phyloP scores from a whole-genome alignment of 2,888 invertebrate genomes.

The Apodemia duryi region DNA sequence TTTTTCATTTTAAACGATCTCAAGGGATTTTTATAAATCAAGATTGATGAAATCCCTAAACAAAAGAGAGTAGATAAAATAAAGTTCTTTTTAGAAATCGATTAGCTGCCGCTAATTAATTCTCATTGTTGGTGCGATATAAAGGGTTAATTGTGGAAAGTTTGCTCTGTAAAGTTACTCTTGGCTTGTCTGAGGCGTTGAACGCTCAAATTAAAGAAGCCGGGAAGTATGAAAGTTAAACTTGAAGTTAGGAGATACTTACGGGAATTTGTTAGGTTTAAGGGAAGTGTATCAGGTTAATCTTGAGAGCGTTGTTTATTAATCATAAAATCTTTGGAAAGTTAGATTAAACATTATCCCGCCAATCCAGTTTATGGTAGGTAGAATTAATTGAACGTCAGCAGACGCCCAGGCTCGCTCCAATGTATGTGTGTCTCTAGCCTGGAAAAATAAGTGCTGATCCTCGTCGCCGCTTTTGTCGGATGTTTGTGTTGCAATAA shows the following conservation, averaged over 20 bases:
- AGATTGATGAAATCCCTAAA: constrained; percentile 46
- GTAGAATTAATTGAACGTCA: no score
- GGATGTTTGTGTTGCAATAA: no score
- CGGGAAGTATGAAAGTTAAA: constrained; percentile 10
- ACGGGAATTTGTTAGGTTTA: constrained; percentile 9
- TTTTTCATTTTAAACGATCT: constrained; percentile 53
- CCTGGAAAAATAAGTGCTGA: no score
- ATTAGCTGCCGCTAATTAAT: constrained; percentile 58
- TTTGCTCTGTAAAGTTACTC: constrained; percentile 45
- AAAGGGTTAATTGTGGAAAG: constrained; percentile 68
- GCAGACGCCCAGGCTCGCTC: no score
- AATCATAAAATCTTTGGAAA: neutral
- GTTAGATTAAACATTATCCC: neutral
- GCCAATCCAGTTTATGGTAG: no score
- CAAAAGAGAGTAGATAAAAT: constrained; percentile 43
- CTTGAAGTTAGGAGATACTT: constrained; percentile 11
- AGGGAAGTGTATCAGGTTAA: constrained; percentile 2
- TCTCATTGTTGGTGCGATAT: constrained; percentile 61
- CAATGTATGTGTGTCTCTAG: no score
- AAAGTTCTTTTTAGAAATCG: constrained; percentile 51
- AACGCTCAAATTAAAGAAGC: constrained; percentile 18
- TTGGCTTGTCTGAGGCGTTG: neutral
- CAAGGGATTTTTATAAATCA: constrained; percentile 43
- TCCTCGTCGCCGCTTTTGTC: no score
- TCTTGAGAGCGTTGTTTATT: neutral